Percentiles rank a stretch among this genome's conserved stretches.
Evolutionary conservation across 2,113 vertebrate species (phyloP).

Genomic region (Orthonyx spaldingii): DNA sequence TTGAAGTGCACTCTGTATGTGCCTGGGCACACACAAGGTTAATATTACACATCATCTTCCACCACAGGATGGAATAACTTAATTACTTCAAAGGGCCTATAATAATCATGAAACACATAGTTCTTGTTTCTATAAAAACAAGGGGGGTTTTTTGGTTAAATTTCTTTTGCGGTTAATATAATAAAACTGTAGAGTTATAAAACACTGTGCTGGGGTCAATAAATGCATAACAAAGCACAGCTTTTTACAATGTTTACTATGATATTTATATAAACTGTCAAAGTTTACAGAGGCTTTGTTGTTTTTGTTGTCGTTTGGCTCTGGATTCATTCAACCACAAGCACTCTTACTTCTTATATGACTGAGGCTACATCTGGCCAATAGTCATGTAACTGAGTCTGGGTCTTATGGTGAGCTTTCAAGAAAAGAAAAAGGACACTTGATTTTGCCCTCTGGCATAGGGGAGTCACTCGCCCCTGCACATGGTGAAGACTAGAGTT

Average conservation of each 20-base stretch:
- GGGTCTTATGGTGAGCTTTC: slow-evolving; percentile 71
- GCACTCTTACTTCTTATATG: not conserved
- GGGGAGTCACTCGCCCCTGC: not conserved
- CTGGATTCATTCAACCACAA: slow-evolving; percentile 41
- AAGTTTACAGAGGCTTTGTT: slow-evolving; percentile 46
- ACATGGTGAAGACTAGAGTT: not conserved
- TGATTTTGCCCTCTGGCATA: not conserved
- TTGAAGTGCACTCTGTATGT: not conserved
- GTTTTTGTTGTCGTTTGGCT: not conserved
- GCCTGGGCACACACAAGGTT: not conserved
- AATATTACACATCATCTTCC: slow-evolving; percentile 26
- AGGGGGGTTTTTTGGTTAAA: not conserved
- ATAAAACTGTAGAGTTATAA: slow-evolving; percentile 42
- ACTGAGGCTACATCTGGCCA: not conserved
- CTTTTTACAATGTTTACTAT: slow-evolving; percentile 25
- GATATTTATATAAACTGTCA: slow-evolving; percentile 40
- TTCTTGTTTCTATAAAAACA: slow-evolving; percentile 58
- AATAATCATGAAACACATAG: slow-evolving; percentile 56
- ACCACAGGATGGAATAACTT: slow-evolving; percentile 44
- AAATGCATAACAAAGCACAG: slow-evolving; percentile 48
- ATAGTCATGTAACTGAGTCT: slow-evolving; percentile 59
- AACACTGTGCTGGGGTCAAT: slow-evolving; percentile 45
- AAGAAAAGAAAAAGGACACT: not conserved
- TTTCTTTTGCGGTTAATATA: slow-evolving; percentile 50
- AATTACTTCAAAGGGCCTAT: slow-evolving; percentile 54